phyloP scores from a whole-genome alignment of 2,113 vertebrate genomes.

The Actenoides hombroni region DNA sequence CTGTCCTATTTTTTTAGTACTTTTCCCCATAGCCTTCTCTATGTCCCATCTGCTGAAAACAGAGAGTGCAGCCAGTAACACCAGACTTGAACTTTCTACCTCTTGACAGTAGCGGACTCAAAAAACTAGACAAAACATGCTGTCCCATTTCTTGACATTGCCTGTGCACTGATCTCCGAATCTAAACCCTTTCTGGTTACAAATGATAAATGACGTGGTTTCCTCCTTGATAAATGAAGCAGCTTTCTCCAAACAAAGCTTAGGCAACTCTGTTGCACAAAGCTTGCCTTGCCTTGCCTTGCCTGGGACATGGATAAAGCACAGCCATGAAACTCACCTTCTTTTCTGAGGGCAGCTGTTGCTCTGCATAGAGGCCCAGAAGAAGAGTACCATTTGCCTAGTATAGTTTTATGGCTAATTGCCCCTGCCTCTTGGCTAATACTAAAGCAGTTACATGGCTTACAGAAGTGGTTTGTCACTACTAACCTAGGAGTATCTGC shows the following conservation, averaged over 20 bases:
- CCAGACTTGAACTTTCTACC: constrained; percentile 17
- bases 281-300: not conserved
- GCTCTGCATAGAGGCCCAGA: not conserved
- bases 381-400: not conserved
- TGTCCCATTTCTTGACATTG: not conserved
- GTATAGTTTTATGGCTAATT: not conserved
- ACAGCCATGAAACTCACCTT: not conserved
- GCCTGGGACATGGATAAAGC: not conserved
- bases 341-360: not conserved
- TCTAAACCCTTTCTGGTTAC: not conserved
- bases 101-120: not conserved
- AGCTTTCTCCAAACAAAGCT: not conserved
- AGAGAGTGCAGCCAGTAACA: not conserved
- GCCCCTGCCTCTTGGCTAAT: not conserved
- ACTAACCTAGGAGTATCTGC: not conserved
- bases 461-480: not conserved
- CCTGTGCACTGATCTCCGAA: not conserved
- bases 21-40: not conserved
- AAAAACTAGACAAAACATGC: constrained; percentile 50
- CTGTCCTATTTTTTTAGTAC: not conserved
- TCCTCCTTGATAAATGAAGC: not conserved
- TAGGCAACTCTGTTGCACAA: not conserved
- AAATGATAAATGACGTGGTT: not conserved
- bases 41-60: not conserved
- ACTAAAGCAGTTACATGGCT: not conserved